These are phyloP conservation scores for Orius insidiosus DNA, from an alignment of 1,140 invertebrate species.

Conservation along the genomic window DNA sequence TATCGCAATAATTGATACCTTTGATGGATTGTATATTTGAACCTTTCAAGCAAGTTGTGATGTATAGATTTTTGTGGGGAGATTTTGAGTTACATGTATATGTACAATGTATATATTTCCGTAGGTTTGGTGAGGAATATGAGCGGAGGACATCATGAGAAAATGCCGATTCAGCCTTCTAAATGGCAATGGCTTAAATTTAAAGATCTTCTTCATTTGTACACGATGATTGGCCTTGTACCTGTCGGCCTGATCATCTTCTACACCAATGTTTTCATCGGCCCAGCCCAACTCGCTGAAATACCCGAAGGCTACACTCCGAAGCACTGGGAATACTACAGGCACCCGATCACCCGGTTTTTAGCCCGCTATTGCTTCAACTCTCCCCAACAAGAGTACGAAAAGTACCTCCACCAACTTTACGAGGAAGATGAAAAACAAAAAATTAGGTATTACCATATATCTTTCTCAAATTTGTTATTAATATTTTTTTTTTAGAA, in stretches of 20 bases:
- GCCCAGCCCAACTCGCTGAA: conserved; percentile 57
- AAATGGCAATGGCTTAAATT: conserved; percentile 29
- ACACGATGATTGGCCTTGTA: conserved; percentile 53
- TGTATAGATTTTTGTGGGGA: no score
- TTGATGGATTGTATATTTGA: no score
- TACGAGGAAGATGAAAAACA: conserved; percentile 51
- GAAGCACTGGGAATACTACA: conserved; percentile 72
- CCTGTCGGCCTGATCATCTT: conserved; percentile 47
- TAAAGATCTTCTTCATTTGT: conserved; percentile 72
- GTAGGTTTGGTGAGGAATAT: conserved; percentile 3
- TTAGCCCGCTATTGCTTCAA: conserved; percentile 43
- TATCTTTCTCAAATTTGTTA: no score
- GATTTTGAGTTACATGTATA: no score
- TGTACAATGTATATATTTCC: no score
- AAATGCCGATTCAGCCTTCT: conserved; percentile 17
- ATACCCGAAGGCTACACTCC: conserved; percentile 71
- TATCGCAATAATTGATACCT: no score
- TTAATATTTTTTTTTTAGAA: conserved; percentile 11
- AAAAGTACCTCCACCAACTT: conserved; percentile 52
- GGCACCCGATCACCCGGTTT: conserved; percentile 67
- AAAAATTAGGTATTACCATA: conserved; percentile 31
- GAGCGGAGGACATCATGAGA: conserved; percentile 13
- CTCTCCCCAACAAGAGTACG: conserved; percentile 60
- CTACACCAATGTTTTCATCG: conserved; percentile 63
- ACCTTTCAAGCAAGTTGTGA: no score